Conservation (phyloP, 1,140 invertebrate genomes). For the Drosophila kohkoa region DNA sequence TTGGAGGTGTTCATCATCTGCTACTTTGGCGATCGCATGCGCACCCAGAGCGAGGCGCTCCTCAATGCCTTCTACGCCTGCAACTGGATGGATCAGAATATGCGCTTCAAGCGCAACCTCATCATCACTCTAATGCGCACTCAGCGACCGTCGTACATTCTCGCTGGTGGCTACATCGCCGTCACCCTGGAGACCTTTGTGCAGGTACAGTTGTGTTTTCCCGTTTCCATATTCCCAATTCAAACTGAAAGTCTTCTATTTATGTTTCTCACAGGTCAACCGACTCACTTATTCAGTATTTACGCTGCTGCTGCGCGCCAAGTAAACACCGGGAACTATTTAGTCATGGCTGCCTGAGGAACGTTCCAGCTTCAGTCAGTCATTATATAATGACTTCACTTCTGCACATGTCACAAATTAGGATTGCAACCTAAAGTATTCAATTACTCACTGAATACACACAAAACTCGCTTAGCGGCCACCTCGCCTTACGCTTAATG, state of each 20-base stretch:
- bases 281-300: slow-evolving; percentile 64
- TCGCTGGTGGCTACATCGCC: slow-evolving; percentile 62
- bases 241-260: background rate
- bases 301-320: slow-evolving; percentile 60
- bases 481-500: no score
- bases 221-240: background rate
- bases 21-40: slow-evolving; percentile 71
- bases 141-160: slow-evolving; percentile 50
- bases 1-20: slow-evolving; percentile 75
- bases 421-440: no score
- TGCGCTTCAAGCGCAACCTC: slow-evolving; percentile 52
- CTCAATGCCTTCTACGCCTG: slow-evolving; percentile 73
- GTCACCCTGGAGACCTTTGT: slow-evolving; percentile 73
- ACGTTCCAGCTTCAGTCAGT: no score
- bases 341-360: background rate
- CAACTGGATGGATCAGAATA: slow-evolving; percentile 70
- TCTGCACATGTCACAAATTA: no score
- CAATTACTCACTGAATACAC: no score
- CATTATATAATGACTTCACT: no score
- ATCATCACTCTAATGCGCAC: slow-evolving; percentile 62
- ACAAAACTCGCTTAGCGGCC: no score
- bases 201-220: slow-evolving; percentile 30
- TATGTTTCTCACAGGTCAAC: slow-evolving; percentile 45
- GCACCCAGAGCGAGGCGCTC: slow-evolving; percentile 57
- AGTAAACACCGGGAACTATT: slow-evolving; percentile 21